Base-by-base conservation (phyloP, 2,797 vertebrate genomes). In the Melopsittacus undulatus region DNA sequence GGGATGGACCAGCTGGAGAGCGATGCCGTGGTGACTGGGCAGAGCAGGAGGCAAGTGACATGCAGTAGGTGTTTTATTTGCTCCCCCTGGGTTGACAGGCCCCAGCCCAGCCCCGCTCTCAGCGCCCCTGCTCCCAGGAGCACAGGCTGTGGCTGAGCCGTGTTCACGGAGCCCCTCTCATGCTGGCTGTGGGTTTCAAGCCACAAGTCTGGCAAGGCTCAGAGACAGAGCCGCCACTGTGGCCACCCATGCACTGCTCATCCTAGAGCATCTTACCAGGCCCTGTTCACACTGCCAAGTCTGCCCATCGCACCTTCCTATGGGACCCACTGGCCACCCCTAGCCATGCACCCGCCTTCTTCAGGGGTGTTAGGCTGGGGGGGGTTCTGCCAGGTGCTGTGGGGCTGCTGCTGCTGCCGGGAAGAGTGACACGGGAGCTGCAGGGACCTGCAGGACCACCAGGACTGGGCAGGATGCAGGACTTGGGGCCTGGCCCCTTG, bases 401-500 rank as follows among this genome's bases (percentile, higher is more conserved):
- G 95, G 45, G 97, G 96, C 43, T 98, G 98, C 96, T 96, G 20
- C 13, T 17, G 26, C 48, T 19, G 23, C 48, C 5, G 1, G 93
- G 81, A 64, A 91, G 56, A 43, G 59, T 51, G 95, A 92, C 42
- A 45, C 2, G 88, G 83, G 43, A 43, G 30, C 91, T 26, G 69
- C 7, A 30, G 21, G 46, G 62, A 22, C 59, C 87, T 1, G 1
- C 12, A 24, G 87, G 59, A 46, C 83, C 81, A 40, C 42, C 29
- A 2, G 87, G 23, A 54, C 64, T 13, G 2, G 87, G 78, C 14
- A 83, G 48, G 82, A 80, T 51, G 63, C 0, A 10, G 13, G 91
- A 62, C 9, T 96, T 97, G 96, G 98, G 97, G 10, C 97, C 96
- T 10, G 98, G 97, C 7, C 98, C 97, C 82, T 97, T 98, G 36